Evolutionary conservation across 2,888 invertebrate species (phyloP), one percentile per base, ranked within the genome.

Genomic region (Deroplatys truncata): DNA sequence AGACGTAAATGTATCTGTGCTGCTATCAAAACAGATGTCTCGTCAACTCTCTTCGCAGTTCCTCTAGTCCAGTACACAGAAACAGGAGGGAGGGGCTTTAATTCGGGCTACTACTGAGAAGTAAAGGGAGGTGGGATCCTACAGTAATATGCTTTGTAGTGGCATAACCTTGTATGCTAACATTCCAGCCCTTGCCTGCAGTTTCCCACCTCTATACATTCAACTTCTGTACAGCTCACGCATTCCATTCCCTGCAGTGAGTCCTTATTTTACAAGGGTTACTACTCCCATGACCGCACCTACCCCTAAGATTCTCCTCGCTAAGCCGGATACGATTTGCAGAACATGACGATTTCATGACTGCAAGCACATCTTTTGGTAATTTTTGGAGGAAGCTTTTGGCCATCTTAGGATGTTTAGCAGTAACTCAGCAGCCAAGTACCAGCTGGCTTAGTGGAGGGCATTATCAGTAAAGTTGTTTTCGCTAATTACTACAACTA

Each of bases 61-160:
- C 20, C 56, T 56, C 56, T 56, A 0, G 56, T 72, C 56, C 56
- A 72, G 43, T 72, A 72, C 20, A 20, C 16, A 56, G 7, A 72
- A 72, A 72, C 20, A 5, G 56, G 16, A 72, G 56, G 56, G 25
- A 72, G 56, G 20, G 56, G 86, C 49, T 28, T 86, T 28, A 28
- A 56, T 86, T 86, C 56, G 49, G 86, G 56, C 56, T n/a, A 72
- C 56, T 72, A 72, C 56, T 72, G 56, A 72, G 56, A 72, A 72
- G 56, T 20, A 72, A 72, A 72, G 56, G 56, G 25, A 20, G 56
- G 56, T 20, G 56, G 28, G 28, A 49, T 15, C 86, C 86, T 28
- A 10, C 28, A 43, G 49, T 86, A 86, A 86, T 86, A 56, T 86
- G 49, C 86, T 86, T 86, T 86, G 86, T 86, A 86, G 86, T 86